Evolutionary conservation across 2,888 invertebrate species (phyloP), one percentile per base, ranked within the genome.

Genomic region (Slavum lentiscoides): DNA sequence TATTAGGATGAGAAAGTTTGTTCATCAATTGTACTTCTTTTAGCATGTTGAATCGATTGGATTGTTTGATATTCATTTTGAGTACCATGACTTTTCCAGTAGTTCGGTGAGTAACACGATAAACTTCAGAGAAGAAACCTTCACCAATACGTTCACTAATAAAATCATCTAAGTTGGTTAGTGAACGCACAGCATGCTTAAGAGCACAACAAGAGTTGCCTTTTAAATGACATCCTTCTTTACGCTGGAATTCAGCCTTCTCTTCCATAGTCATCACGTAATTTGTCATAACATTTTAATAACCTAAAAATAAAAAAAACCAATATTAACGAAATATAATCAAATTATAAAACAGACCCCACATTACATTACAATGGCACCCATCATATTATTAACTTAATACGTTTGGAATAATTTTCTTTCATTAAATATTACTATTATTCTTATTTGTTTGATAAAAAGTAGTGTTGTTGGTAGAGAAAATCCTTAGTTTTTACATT

Each of bases 1-100:
- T 96, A 88, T 97, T 97, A 83, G 94, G 93, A 89, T 97, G 97
- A 85, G 94, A 94, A 84, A 97, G 90, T 86, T 94, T 92, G 89
- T 97, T 97, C 93, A 97, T 95, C 85, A 97, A 91, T 89, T 97
- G 96, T 84, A 97, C 97, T 89, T 97, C 97, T 86, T 96, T 94
- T 85, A 97, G 90, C 94, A 97, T 97, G 89, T 95, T 96, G 85
- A 95, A 94, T 85, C 97, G 91, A 89, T 97, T 97, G 85, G 96
- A 95, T 83, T 94, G 91, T 86, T 95, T 92, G 88, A 95, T 92
- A 89, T 97, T 95, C 94, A 95, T 96, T 89, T 97, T 97, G 86
- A 97, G 91, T 87, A 97, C 97, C 97, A 97, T 97, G 86, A 96
- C 94, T 87, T 96, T 92, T 85, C 94, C 94, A 81, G 96, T 95